Conservation (phyloP, 2,888 invertebrate species). For the Pristionchus mayeri region DNA sequence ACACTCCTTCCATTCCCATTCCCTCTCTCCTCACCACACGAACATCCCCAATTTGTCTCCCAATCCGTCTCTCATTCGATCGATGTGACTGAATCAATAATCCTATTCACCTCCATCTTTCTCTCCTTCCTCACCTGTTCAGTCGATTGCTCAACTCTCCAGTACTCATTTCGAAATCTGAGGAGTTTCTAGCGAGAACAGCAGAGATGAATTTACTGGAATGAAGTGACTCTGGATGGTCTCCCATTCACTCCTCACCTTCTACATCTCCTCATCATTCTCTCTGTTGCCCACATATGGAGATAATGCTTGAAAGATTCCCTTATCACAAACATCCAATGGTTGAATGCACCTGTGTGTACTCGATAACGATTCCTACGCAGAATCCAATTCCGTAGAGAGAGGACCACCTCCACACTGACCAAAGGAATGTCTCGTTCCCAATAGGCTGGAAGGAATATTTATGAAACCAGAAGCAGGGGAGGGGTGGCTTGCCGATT, state of each 20-base stretch:
- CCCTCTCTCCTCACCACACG: background rate
- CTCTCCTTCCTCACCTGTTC: constrained; percentile 4
- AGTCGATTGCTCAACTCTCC: constrained; percentile 34
- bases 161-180: background rate
- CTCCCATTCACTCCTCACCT: background rate
- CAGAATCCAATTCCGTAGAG: constrained; percentile 2
- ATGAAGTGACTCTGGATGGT: background rate
- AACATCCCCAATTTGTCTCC: constrained; percentile 37
- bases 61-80: constrained; percentile 35
- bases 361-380: background rate
- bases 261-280: constrained; percentile 16
- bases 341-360: background rate
- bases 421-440: background rate
- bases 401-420: background rate
- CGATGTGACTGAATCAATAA: constrained; percentile 1
- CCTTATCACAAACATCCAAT: background rate
- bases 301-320: background rate
- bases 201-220: background rate
- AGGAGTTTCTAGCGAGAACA: background rate
- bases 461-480: background rate
- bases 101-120: background rate
- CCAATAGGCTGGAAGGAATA: background rate
- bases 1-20: background rate
- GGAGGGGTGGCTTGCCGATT: background rate
- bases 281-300: constrained; percentile 14